A percentile compares a stretch with the other conserved stretches of the same genome.
These are phyloP conservation scores for Mormyrus iriodes DNA, from an alignment of 2,113 vertebrate genomes.

Conservation along the genomic window DNA sequence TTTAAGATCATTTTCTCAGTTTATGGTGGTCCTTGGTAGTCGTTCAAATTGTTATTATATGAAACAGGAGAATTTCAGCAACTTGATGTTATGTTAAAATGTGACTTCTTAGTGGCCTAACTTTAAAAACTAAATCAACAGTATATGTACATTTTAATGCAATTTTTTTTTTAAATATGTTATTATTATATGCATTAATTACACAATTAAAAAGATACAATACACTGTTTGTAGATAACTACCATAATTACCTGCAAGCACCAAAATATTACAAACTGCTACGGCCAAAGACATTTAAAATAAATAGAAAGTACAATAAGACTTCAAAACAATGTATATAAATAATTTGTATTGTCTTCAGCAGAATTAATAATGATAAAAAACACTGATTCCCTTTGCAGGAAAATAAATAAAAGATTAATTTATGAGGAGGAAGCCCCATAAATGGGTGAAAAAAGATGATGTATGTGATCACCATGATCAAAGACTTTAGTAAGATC, in stretches of 20 bases:
- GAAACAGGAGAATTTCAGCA: too few relatives aligned
- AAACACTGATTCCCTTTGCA: not conserved
- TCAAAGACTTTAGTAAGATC: slow-evolving; percentile 26
- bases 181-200: not conserved
- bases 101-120: too few relatives aligned
- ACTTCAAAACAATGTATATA: not conserved
- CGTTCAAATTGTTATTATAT: not conserved
- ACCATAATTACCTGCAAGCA: not conserved
- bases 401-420: slow-evolving; percentile 14
- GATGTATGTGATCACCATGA: slow-evolving; percentile 7
- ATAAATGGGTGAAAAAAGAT: slow-evolving; percentile 6
- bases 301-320: not conserved
- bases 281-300: not conserved
- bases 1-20: not conserved
- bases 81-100: too few relatives aligned
- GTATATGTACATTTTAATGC: too few relatives aligned
- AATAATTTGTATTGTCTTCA: not conserved
- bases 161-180: not conserved
- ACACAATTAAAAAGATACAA: not conserved
- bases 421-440: not conserved
- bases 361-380: not conserved
- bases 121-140: too few relatives aligned
- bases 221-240: not conserved
- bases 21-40: not conserved
- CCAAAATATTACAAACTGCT: not conserved